phyloP scores from a whole-genome alignment of 2,888 invertebrate genomes.

The Scaptomyza cyrtandrae region DNA sequence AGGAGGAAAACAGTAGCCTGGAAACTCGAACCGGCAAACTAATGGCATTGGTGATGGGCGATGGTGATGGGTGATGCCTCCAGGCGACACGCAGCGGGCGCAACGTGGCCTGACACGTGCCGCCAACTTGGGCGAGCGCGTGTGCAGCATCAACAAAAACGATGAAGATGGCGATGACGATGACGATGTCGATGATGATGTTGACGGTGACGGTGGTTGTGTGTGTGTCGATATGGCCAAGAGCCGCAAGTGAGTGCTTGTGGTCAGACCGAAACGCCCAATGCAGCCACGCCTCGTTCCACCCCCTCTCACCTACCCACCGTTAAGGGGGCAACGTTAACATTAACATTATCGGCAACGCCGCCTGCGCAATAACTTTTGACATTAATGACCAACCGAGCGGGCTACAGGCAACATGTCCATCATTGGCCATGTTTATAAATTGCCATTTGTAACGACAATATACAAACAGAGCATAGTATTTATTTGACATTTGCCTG shows the following conservation, averaged over 20 bases:
- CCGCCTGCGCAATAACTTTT: constrained; percentile 80
- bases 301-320: neutral
- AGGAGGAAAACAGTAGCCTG: constrained; percentile 19
- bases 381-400: constrained; percentile 72
- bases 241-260: constrained; percentile 68
- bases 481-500: constrained; percentile 67
- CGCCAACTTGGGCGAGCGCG: constrained; percentile 77
- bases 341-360: constrained; percentile 69
- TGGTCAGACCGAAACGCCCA: constrained; percentile 60
- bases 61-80: constrained; percentile 38
- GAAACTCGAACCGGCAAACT: constrained; percentile 65
- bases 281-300: constrained; percentile 31
- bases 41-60: constrained; percentile 54
- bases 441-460: constrained; percentile 75
- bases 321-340: constrained; percentile 28
- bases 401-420: constrained; percentile 51
- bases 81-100: constrained; percentile 62
- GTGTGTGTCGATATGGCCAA: constrained; percentile 23
- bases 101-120: constrained; percentile 71
- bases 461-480: neutral
- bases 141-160: constrained; percentile 76
- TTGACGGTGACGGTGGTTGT: constrained; percentile 6
- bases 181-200: constrained; percentile 37
- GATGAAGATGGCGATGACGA: constrained; percentile 33
- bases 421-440: constrained; percentile 67